A percentile compares a stretch with the other conserved stretches of the same genome.
Conservation (phyloP, 2,113 vertebrate species). For the Pomatorhinus ruficollis region DNA sequence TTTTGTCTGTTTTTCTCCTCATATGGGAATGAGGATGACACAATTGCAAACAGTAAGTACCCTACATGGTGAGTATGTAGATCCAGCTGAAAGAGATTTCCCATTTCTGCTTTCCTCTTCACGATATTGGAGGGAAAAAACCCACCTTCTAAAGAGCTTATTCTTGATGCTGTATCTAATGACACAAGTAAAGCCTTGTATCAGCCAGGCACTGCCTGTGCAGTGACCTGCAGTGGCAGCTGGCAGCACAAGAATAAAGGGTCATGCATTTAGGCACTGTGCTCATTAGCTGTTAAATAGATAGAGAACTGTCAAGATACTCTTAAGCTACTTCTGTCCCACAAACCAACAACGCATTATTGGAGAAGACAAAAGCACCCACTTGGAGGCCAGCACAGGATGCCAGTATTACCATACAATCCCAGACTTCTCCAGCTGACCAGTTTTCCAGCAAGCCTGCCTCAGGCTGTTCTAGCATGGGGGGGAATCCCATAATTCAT, state of each 20-base stretch:
- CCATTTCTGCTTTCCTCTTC: not conserved
- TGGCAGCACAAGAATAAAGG: not conserved
- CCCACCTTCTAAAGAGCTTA: not conserved
- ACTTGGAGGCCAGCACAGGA: not conserved
- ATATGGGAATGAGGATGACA: not conserved
- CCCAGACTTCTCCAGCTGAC: not conserved
- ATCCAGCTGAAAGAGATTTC: not conserved
- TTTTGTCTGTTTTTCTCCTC: not conserved
- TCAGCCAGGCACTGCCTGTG: not conserved
- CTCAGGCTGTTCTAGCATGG: not conserved
- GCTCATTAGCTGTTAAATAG: not conserved
- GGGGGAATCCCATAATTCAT: not conserved
- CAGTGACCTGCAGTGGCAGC: not conserved
- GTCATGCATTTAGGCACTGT: no score
- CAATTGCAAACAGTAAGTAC: not conserved
- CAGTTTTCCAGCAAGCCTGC: not conserved
- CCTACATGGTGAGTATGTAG: accelerated
- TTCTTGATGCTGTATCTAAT: not conserved
- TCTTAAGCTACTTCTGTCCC: not conserved
- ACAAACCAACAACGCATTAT: accelerated
- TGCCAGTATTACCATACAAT: no score
- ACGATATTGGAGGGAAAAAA: accelerated
- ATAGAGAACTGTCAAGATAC: not conserved
- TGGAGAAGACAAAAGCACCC: not conserved
- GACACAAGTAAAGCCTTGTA: not conserved